Percentiles rank a stretch among this genome's conserved stretches.
These are phyloP conservation scores for Athalia cordata DNA, from an alignment of 2,888 invertebrate genomes.

Conservation along the genomic window DNA sequence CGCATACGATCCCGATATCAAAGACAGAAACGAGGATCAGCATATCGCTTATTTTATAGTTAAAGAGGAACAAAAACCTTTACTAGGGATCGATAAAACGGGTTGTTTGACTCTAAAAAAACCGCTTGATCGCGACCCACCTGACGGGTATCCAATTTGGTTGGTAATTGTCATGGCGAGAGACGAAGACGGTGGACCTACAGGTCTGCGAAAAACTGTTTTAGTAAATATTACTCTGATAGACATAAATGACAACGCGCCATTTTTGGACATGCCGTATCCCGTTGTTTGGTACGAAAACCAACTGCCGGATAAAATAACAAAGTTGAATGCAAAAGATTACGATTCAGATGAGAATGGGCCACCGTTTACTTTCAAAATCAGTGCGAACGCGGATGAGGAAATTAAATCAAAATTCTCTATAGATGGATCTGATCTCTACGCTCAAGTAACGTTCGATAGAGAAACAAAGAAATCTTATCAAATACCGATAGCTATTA, in stretches of 20 bases:
- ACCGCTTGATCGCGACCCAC: conserved; percentile 92
- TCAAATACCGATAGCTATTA: conserved; percentile 90
- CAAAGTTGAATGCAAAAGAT: conserved; percentile 83
- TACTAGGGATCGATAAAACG: conserved; percentile 82
- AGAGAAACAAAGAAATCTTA: conserved; percentile 92
- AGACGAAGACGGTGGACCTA: conserved; percentile 82
- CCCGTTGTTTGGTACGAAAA: conserved; percentile 92
- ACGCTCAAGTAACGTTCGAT: conserved; percentile 86
- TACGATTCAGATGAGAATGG: conserved; percentile 90
- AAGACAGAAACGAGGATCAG: conserved; percentile 84
- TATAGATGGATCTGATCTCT: conserved; percentile 82
- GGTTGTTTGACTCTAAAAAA: conserved; percentile 85
- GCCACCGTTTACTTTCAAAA: conserved; percentile 86
- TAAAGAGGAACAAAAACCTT: conserved; percentile 82
- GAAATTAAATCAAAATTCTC: conserved; percentile 84
- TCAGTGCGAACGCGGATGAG: conserved; percentile 80
- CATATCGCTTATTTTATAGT: conserved; percentile 86
- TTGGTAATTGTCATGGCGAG: conserved; percentile 80
- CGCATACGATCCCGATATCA: conserved; percentile 92
- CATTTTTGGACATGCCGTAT: conserved; percentile 87
- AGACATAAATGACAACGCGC: conserved; percentile 97
- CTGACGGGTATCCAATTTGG: conserved; percentile 88
- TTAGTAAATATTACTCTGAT: conserved; percentile 79
- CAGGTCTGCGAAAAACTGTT: conserved; percentile 78
- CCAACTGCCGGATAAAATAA: conserved; percentile 81